Base-by-base conservation (phyloP, 2,797 vertebrate species). In the Molothrus aeneus region DNA sequence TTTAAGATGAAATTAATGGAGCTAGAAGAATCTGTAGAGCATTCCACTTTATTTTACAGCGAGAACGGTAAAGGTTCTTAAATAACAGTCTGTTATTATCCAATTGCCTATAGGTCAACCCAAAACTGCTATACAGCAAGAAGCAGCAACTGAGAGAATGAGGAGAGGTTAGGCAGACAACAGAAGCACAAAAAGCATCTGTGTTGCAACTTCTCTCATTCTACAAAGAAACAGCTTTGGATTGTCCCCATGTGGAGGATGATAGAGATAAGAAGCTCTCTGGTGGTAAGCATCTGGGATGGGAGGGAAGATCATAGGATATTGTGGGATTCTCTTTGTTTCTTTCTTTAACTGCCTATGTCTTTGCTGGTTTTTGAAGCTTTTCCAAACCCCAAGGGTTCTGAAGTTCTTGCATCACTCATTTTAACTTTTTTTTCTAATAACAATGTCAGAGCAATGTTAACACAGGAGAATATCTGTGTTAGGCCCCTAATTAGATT, bases 241-340 rank as follows among this genome's bases (percentile, higher is more conserved):
- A 87, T 90, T 22, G 2, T 95, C 91, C 86, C 86, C 78, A 64
- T 92, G 80, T 80, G 87, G 88, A 93, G 79, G 72, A 93, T 74
- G 82, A 56, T 54, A 72, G 26, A 83, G 93, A 93, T 92, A 92
- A 95, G 91, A 88, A 83, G 22, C 47, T 82, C 84, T 70, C 84
- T 92, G 71, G 81, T 89, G 88, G 92, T 80, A 92, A 95, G 69
- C 86, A 88, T 95, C 91, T 96, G 94, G 79, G 65, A 38, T 78
- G 59, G 88, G 63, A 93, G 92, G 91, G 93, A 93, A 93, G 94
- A 95, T 95, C 93, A 93, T 56, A 92, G 86, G 93, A 96, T 90
- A 75, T 74, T 94, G 94, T 94, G 92, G 93, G 92, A 82, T 95
- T 92, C 57, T 93, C 56, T 94, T 84, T 96, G 74, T 89, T 96